Percentiles rank a stretch among this genome's conserved stretches.
These are phyloP conservation scores for Australoheros facetus DNA, from an alignment of 2,797 vertebrate species.

Conservation along the genomic window DNA sequence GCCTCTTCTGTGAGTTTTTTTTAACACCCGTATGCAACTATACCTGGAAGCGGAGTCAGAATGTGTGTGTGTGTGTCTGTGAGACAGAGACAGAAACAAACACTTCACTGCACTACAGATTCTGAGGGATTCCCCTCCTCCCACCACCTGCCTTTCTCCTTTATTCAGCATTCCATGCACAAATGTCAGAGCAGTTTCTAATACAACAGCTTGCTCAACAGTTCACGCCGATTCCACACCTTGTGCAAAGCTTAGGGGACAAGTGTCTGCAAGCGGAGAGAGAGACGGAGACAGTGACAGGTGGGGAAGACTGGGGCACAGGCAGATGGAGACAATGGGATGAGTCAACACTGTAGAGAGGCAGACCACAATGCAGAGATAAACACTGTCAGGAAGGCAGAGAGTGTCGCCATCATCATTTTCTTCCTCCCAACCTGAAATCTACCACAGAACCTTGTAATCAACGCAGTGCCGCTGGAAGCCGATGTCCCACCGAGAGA, in stretches of 20 bases:
- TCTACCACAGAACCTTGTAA: conserved; percentile 47
- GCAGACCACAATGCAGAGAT: conserved; percentile 37
- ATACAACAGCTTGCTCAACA: conserved; percentile 42
- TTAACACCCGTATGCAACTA: not conserved
- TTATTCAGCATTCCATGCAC: conserved; percentile 29
- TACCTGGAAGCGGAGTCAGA: conserved; percentile 10
- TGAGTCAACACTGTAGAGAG: conserved; percentile 51
- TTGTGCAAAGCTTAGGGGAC: conserved; percentile 43
- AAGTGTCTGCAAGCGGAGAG: conserved; percentile 13
- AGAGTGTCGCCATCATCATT: conserved; percentile 10
- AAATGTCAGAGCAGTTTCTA: conserved; percentile 34
- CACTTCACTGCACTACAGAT: conserved; percentile 11
- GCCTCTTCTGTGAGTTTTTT: conserved; percentile 28
- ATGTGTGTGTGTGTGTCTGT: not conserved
- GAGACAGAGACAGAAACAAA: conserved; percentile 22
- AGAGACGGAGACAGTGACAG: conserved; percentile 15
- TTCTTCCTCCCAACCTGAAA: conserved; percentile 36
- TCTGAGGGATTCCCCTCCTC: conserved; percentile 42
- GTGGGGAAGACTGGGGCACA: not conserved
- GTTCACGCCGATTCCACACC: conserved; percentile 37
- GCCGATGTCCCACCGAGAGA: conserved; percentile 29
- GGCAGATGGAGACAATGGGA: conserved; percentile 29
- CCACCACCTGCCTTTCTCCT: conserved; percentile 12
- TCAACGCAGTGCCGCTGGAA: conserved; percentile 54
- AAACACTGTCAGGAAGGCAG: conserved; percentile 65